Base-by-base conservation (phyloP, 2,888 invertebrate species). In the Volucella bombylans region DNA sequence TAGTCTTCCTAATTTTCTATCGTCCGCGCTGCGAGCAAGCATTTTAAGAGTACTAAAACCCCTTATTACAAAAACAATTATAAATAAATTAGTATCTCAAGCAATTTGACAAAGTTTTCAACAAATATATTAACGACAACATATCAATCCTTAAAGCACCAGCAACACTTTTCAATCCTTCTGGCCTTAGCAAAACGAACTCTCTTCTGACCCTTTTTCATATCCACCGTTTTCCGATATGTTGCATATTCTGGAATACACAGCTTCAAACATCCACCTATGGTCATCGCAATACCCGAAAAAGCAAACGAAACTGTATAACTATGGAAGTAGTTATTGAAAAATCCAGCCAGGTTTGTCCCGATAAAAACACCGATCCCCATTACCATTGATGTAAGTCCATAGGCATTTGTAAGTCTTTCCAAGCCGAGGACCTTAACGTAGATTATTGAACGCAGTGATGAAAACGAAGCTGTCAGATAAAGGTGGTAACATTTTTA, bases 351-450 rank as follows among this genome's bases (percentile, higher is more conserved):
- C n/a, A 92, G 12, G 3, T 92, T 91, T 15, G 92, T 89, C 61
- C 96, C 96, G 52, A 95, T 91, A 10, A 95, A 93, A 0, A 95
- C 95, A 1, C 95, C 95, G 57, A 95, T 88, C 4, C 96, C 96
- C 93, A 96, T 96, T 89, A 96, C 95, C 87, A 97, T 92, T 59
- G 96, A 92, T 11, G 95, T 92, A 39, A 97, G 91, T 15, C 96
- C 96, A 90, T 96, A 96, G 31, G 96, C 95, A 90, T 96, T 96
- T 14, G 96, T 96, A 81, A 97, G 91, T 88, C 94, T 95, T 83
- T 96, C 95, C 86, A 96, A 91, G 0, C 96, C 96, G 69, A 96
- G 90, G 15, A 96, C 92, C 87, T 96, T 95, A 8, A 96, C 96
- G 73, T 96, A 93, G 67, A 97, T 93, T 65, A 96, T 94, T 31